Evolutionary conservation across 2,888 invertebrate species (phyloP).

Genomic region (Drosophila mayaguana): DNA sequence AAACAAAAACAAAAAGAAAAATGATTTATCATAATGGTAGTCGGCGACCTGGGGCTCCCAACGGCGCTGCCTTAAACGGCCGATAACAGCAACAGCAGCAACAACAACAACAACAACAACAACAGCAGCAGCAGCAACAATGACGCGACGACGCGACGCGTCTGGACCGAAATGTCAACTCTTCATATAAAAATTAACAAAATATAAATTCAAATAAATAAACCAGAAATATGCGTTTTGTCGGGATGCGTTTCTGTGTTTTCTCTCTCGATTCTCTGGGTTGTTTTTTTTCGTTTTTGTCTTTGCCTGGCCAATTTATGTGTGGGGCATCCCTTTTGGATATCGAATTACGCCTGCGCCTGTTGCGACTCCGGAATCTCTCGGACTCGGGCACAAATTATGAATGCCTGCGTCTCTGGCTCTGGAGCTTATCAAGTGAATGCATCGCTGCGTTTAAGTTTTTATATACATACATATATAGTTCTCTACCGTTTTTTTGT

Average conservation of each 20-base stretch:
- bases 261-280: slow-evolving; percentile 15
- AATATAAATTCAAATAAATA: slow-evolving; percentile 72
- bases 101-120: slow-evolving; percentile 65
- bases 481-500: not conserved
- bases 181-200: slow-evolving; percentile 82
- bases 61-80: slow-evolving; percentile 74
- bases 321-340: slow-evolving; percentile 62
- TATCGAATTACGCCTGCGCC: slow-evolving; percentile 79
- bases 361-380: slow-evolving; percentile 60
- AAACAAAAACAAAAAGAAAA: slow-evolving; percentile 45
- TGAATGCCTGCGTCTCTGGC: slow-evolving; percentile 59
- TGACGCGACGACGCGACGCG: slow-evolving; percentile 52
- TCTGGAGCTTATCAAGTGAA: slow-evolving; percentile 58
- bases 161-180: slow-evolving; percentile 74
- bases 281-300: slow-evolving; percentile 16
- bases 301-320: slow-evolving; percentile 66
- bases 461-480: not conserved
- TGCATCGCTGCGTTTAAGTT: slow-evolving; percentile 69
- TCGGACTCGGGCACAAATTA: slow-evolving; percentile 52
- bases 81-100: slow-evolving; percentile 64
- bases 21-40: slow-evolving; percentile 80
- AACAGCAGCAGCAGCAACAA: slow-evolving; percentile 37
- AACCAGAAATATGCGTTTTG: slow-evolving; percentile 63
- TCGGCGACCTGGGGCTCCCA: slow-evolving; percentile 62
- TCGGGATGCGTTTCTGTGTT: slow-evolving; percentile 37